phyloP scores from a whole-genome alignment of 2,888 invertebrate species.

The Noctua janthe region DNA sequence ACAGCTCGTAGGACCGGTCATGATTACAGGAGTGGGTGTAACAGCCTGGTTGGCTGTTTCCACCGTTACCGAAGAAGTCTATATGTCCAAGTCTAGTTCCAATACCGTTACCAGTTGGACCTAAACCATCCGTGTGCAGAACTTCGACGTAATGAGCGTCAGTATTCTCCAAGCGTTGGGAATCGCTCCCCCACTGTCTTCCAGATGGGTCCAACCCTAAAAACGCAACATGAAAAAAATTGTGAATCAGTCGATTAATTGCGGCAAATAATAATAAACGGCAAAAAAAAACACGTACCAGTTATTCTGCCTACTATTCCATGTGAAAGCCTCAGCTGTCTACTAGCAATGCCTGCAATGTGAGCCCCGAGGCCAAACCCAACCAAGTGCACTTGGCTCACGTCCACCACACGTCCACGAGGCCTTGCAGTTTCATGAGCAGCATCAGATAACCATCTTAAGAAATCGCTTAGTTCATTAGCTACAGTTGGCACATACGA shows the following conservation, averaged over 20 bases:
- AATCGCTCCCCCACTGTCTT: conserved; percentile 71
- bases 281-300: conserved; percentile 14
- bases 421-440: background rate
- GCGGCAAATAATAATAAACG: background rate
- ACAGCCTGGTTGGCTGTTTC: conserved; percentile 91
- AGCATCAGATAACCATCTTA: conserved; percentile 1
- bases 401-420: background rate
- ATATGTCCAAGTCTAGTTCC: conserved; percentile 94
- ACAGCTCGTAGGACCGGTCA: conserved; percentile 77
- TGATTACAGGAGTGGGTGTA: conserved; percentile 74
- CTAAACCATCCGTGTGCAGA: conserved; percentile 79
- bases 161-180: conserved; percentile 65
- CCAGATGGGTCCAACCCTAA: conserved; percentile 79
- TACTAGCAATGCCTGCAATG: conserved; percentile 30
- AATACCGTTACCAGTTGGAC: conserved; percentile 89
- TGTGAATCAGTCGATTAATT: background rate
- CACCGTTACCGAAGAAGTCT: conserved; percentile 97
- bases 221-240: background rate
- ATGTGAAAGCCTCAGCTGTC: background rate
- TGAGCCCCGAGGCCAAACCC: conserved; percentile 43
- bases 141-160: conserved; percentile 82
- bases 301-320: conserved; percentile 34
- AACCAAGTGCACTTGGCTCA: conserved; percentile 21
- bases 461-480: background rate
- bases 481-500: background rate